Evolutionary conservation across 2,888 invertebrate species (phyloP), one percentile per base, ranked within the genome.

Genomic region (Lasiommata megera): DNA sequence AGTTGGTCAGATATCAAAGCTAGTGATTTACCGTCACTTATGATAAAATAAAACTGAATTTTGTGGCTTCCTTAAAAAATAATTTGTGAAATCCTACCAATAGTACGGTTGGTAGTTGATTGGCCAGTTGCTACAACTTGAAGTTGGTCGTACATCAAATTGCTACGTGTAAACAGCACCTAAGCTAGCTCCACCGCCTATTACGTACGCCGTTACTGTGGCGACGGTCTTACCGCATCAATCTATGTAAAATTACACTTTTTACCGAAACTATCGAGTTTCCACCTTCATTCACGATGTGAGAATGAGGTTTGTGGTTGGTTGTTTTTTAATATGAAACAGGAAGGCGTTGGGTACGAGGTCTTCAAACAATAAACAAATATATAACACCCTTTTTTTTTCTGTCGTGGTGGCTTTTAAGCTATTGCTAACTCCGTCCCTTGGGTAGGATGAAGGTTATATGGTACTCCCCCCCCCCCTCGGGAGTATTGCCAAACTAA

Each of bases 161-260:
- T 5, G 23, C 23, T 23, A 23, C 23, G 31, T 34, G 11, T 34
- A 11, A 11, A 11, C 11, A 34, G 34, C 11, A 47, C 57, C 14
- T 41, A 54, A 60, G 54, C 53, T 53, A 18, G 29, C 37, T 51
- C 23, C 31, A 41, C 28, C 9, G 38, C 48, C 41, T 38, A 58
- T 65, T 62, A 63, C 17, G 46, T 59, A 56, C 55, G 34, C 60
- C 62, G 62, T 62, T 62, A 62, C 50, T 55, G 57, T 48, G 60
- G 34, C 46, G 50, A 36, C 41, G 34, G 29, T 31, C 47, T 54
- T 56, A 56, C 60, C 60, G 51, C 60, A 60, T 31, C 31, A 41
- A 52, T 52, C 52, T 52, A 52, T 52, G 52, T 52, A 52, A 52
- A 52, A 52, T 52, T 51, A 51, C 51, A 51, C 51, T 51, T 52